Percentiles rank a stretch among this genome's conserved stretches.
Evolutionary conservation across 2,113 vertebrate genomes (phyloP).

Genomic region (Phyllopteryx taeniolatus): DNA sequence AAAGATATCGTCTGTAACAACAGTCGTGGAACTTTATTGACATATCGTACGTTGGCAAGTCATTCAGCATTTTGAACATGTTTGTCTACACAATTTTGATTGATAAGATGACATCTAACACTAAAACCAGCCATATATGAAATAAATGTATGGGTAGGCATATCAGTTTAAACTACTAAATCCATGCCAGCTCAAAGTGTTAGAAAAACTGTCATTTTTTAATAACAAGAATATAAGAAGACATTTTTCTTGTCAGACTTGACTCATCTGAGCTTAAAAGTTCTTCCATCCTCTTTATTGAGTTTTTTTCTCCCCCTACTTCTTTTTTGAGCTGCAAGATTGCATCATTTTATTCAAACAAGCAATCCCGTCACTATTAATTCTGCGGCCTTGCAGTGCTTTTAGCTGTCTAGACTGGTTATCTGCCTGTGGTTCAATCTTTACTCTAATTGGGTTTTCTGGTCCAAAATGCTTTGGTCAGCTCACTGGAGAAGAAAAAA

Average conservation of each 20-base stretch:
- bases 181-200: not conserved
- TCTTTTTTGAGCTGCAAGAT: constrained; percentile 1
- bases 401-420: constrained; percentile 13
- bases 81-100: not conserved
- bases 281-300: not conserved
- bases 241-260: constrained; percentile 7
- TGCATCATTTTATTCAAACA: constrained; percentile 4
- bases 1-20: too few relatives aligned
- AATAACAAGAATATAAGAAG: not conserved
- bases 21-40: too few relatives aligned
- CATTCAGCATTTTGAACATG: too few relatives aligned
- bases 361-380: constrained; percentile 6
- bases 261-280: constrained; percentile 9
- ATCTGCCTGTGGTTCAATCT: constrained; percentile 8
- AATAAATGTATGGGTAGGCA: not conserved
- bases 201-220: not conserved
- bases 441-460: constrained; percentile 6
- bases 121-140: not conserved
- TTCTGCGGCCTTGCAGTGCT: constrained; percentile 2
- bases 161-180: not conserved
- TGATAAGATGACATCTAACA: not conserved
- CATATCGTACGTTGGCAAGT: too few relatives aligned
- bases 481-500: not conserved
- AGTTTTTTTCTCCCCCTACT: not conserved
- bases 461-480: constrained; percentile 4